A percentile compares a stretch with the other conserved stretches of the same genome.
Evolutionary conservation across 2,113 vertebrate species (phyloP).

Genomic region (Urocolius indicus): DNA sequence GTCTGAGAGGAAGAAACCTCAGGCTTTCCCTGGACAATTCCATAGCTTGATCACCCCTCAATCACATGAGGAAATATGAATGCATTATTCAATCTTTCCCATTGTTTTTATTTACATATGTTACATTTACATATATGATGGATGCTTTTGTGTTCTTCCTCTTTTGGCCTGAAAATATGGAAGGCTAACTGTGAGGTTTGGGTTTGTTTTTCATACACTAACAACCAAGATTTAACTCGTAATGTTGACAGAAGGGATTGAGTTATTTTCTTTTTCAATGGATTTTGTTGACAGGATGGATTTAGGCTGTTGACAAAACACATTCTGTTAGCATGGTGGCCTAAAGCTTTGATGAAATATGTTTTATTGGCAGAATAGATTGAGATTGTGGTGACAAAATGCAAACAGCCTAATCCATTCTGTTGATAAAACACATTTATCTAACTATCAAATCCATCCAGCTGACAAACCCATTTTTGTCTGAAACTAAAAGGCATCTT

Average conservation of each 20-base stretch:
- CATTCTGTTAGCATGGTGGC: constrained; percentile 15
- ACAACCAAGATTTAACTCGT: not conserved
- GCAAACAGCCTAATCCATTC: constrained; percentile 65
- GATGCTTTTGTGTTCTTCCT: not conserved
- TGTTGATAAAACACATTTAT: constrained; percentile 52
- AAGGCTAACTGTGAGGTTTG: not conserved
- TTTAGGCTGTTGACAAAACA: constrained; percentile 57
- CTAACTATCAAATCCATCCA: constrained; percentile 24
- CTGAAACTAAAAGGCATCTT: constrained; percentile 14
- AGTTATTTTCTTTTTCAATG: constrained; percentile 39
- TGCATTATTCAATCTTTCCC: not conserved
- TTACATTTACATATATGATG: not conserved
- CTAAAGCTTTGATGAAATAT: constrained; percentile 31
- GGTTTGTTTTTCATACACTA: not conserved
- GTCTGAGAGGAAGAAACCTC: not conserved
- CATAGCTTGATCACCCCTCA: not conserved
- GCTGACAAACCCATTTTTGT: constrained; percentile 43
- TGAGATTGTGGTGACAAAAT: constrained; percentile 58
- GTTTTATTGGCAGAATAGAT: constrained; percentile 51
- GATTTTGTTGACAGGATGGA: constrained; percentile 65
- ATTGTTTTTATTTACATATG: not conserved
- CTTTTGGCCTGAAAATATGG: not conserved
- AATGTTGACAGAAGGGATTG: constrained; percentile 63
- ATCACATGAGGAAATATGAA: not conserved
- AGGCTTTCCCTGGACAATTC: not conserved